Percentiles rank a stretch among this genome's conserved stretches.
phyloP scores from a whole-genome alignment of 1,140 invertebrate genomes.

The Diorhabda elongata region DNA sequence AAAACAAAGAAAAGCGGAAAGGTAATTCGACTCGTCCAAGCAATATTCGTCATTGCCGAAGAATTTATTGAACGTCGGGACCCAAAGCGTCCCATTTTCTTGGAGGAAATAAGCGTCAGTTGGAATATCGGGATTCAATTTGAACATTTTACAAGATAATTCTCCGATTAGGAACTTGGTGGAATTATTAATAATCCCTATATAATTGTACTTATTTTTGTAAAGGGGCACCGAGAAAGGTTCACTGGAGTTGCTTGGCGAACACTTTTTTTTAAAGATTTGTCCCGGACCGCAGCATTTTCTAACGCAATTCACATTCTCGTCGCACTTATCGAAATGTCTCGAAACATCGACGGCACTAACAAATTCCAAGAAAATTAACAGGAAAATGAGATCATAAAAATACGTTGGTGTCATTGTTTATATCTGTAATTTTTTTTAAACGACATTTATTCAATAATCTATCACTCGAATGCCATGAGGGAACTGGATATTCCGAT shows the following conservation, averaged over 20 bases:
- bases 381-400: conserved; percentile 4
- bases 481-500: neutral
- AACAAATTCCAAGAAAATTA: neutral
- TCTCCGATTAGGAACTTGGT: conserved; percentile 18
- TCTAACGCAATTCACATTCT: conserved; percentile 10
- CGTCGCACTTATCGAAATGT: neutral
- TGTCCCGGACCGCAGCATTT: conserved; percentile 27
- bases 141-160: conserved; percentile 21
- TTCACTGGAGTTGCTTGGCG: neutral
- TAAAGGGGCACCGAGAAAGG: conserved; percentile 19
- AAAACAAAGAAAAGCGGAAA: conserved; percentile 24
- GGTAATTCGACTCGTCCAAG: conserved; percentile 17
- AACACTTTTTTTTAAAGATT: conserved; percentile 16
- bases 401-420: conserved; percentile 5
- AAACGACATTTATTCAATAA: neutral
- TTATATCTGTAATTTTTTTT: neutral
- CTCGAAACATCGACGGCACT: neutral
- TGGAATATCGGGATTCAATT: conserved; percentile 10
- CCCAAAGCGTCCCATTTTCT: conserved; percentile 19
- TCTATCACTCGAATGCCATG: neutral
- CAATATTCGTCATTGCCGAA: conserved; percentile 23
- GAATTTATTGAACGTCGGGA: conserved; percentile 2
- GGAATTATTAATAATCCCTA: neutral
- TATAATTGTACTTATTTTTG: conserved; percentile 6
- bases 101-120: conserved; percentile 22